Evolutionary conservation across 1,140 invertebrate species (phyloP), one percentile per base, ranked within the genome.

Genomic region (Ceratosolen fusciceps): DNA sequence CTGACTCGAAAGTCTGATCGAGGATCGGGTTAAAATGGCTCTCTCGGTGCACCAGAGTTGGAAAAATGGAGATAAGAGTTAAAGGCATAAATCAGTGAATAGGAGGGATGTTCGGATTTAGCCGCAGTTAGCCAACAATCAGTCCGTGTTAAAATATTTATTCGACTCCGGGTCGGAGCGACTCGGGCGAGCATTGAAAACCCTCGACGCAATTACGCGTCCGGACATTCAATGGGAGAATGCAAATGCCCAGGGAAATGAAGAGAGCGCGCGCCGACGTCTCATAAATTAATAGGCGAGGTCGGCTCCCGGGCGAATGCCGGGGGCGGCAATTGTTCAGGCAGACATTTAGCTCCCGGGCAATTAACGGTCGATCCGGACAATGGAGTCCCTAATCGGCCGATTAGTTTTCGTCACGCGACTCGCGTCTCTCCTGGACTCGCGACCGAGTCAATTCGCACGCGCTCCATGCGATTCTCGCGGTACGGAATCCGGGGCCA

Each of bases 361-460:
- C 52, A 79, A 79, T 79, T 79, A 79, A 79, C 60, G 62, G 62
- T 47, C 31, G 19, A 21, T 21, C 29, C 43, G 43, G 3, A 74
- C 70, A 74, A 79, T 74, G n/a, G 62, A 37, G 9, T 19, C 39
- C 47, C 70, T 79, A 79, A 79, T 79, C 77, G 77, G 70, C 5
- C 70, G 77, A 79, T 79, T 79, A 79, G 71, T 79, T 78, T 72
- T 72, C 68, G 56, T 37, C 68, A 37, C 67, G 39, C 37, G 68
- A 31, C 68, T 77, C 76, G 70, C 71, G 70, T 62, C 4, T 52
- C 26, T 12, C 24, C 26, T 16, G 58, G 19, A 24, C n/a, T 56
- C 16, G n/a, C 52, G 52, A 56, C 3, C 31, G 1, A 12, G 5
- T 7, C 9, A 19, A 24, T 9, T 29, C 70, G 62, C 24, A 0